Base-by-base conservation (phyloP, 1,140 invertebrate genomes). In the Macrosteles quadrilineatus region DNA sequence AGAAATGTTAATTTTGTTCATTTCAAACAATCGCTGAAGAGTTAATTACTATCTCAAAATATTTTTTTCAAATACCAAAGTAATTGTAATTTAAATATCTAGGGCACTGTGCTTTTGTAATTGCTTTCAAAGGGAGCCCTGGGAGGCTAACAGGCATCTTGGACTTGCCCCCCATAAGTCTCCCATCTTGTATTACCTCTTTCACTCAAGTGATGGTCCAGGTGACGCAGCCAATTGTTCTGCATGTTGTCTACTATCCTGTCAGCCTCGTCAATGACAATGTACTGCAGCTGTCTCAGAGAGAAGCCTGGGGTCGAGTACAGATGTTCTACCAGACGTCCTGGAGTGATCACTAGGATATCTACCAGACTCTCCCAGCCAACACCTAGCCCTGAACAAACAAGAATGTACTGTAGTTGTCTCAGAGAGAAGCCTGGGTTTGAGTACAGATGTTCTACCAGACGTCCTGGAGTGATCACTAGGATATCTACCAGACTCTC, bases 261-360 rank as follows among this genome's bases (percentile, higher is more conserved):
- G 83, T 99, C 97, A 12, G 97, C 97, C 85, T 99, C 97, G 81
- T 99, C 97, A 66, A 98, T 92, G 1, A 98, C 88, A 62, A 98
- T 81, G 83, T 93, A 98, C 77, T 90, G 85, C 0, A 99, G 83
- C 75, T 88, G 78, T 73, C 87, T 84, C 17, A 98, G 81, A 72
- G 87, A 87, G 80, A 98, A 96, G n/a, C 94, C 95, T 75, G 88
- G 79, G 0, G 95, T 97, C 68, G 88, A 87, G 80, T 90, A 88
- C 67, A 99, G 84, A 81, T 99, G 97, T 81, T 98, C 95, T 6
- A 98, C 88, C 30, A 99, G 81, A 72, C 96, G 86, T 31, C 96
- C 96, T 50, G 96, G 94, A 31, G 97, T 99, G 25, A 94, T 93
- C 0, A 99, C 88, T 32, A 99, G 82, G 74, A 99, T 95, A 79